Conservation (phyloP, 2,888 invertebrate genomes). For the Scaptomyza caliginosa region DNA sequence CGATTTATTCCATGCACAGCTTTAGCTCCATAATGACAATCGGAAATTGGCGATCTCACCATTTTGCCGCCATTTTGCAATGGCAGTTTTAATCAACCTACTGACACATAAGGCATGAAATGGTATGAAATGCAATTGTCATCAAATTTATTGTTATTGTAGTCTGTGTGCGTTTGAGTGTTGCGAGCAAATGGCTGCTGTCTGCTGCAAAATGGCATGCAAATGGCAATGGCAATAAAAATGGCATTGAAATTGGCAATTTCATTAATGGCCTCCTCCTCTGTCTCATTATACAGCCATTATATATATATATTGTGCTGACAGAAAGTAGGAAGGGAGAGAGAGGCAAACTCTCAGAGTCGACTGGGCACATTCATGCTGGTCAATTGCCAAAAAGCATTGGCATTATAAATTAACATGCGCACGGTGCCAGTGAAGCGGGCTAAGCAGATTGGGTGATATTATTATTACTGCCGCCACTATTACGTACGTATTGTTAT, state of each 20-base stretch:
- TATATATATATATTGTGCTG: constrained; percentile 32
- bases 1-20: neutral
- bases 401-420: constrained; percentile 63
- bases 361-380: constrained; percentile 71
- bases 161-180: constrained; percentile 44
- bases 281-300: constrained; percentile 60
- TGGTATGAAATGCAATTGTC: constrained; percentile 71
- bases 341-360: neutral
- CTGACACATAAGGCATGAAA: constrained; percentile 70
- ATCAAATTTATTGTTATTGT: constrained; percentile 76
- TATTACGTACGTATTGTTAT: constrained; percentile 68
- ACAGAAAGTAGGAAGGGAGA: neutral
- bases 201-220: constrained; percentile 44
- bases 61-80: constrained; percentile 56
- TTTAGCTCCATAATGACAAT: constrained; percentile 11
- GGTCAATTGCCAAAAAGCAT: constrained; percentile 73
- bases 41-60: constrained; percentile 23
- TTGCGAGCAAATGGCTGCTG: constrained; percentile 54
- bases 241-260: constrained; percentile 48
- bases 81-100: constrained; percentile 65
- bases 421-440: constrained; percentile 53
- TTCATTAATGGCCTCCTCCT: constrained; percentile 67
- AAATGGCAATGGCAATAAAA: constrained; percentile 38
- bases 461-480: constrained; percentile 62
- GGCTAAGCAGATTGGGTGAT: constrained; percentile 65